A percentile compares a stretch with the other conserved stretches of the same genome.
phyloP scores from a whole-genome alignment of 1,140 invertebrate genomes.

The Brachionus asplanchnoidis region DNA sequence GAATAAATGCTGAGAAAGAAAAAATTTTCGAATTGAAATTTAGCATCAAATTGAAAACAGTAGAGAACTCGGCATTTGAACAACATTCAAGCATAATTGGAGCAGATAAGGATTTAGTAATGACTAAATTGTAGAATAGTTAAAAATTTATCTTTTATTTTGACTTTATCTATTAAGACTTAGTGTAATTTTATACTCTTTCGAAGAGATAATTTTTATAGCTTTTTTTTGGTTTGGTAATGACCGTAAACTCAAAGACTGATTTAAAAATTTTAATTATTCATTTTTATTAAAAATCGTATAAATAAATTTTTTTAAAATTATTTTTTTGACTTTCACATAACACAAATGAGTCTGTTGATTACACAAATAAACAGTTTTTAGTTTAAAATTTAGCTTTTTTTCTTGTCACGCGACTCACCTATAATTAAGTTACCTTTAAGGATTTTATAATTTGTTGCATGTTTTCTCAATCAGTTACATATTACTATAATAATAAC shows the following conservation, averaged over 20 bases:
- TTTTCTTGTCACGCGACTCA: not conserved
- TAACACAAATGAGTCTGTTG: not conserved
- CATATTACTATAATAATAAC: not conserved
- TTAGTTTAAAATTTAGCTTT: not conserved
- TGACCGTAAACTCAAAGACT: not conserved
- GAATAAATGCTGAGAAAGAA: constrained; percentile 28
- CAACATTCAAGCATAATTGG: constrained; percentile 21
- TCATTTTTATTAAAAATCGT: not conserved
- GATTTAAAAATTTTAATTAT: constrained; percentile 1
- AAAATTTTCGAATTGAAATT: constrained; percentile 36
- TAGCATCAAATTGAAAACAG: constrained; percentile 8
- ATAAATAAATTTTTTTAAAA: not conserved
- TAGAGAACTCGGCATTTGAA: not conserved
- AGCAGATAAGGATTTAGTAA: constrained; percentile 34
- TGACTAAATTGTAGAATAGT: constrained; percentile 30
- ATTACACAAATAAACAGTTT: not conserved
- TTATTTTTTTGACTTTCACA: not conserved
- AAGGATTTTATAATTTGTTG: not conserved
- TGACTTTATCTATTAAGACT: not conserved
- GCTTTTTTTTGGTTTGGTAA: not conserved
- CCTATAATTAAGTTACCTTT: not conserved
- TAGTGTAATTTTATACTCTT: not conserved
- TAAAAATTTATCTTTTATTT: not conserved
- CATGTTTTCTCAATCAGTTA: not conserved
- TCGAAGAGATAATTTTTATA: not conserved